phyloP scores from a whole-genome alignment of 2,888 invertebrate genomes.

The Congeria kusceri region DNA sequence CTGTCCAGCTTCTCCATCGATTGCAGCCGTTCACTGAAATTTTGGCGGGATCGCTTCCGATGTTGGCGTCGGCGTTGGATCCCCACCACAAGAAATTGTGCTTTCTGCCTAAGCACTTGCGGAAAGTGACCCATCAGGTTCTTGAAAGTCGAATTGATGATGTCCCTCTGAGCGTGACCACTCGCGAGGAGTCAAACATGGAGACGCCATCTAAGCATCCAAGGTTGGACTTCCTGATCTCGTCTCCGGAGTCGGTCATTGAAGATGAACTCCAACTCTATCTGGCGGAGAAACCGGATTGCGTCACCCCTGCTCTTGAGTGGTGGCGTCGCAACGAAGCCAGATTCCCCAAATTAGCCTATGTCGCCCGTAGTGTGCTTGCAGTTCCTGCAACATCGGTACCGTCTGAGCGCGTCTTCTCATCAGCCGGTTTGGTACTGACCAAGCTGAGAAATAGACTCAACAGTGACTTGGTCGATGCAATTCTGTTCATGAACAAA shows the following conservation, averaged over 20 bases:
- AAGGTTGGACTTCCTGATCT: background rate
- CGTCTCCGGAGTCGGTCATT: background rate
- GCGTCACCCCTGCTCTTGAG: background rate
- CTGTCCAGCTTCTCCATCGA: background rate
- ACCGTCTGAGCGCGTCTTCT: slow-evolving; percentile 8
- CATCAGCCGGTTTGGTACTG: slow-evolving; percentile 1
- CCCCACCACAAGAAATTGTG: background rate
- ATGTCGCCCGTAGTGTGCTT: slow-evolving; percentile 1
- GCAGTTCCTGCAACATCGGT: slow-evolving; percentile 10
- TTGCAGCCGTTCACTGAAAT: background rate
- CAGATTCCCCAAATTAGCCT: background rate
- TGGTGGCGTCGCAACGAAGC: slow-evolving; percentile 5
- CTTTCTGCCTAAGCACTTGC: background rate
- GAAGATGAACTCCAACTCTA: slow-evolving; percentile 4
- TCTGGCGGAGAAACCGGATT: background rate
- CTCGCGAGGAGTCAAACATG: background rate
- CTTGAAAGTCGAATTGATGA: background rate
- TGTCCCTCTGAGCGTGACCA: background rate
- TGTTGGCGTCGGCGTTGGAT: background rate
- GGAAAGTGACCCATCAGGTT: background rate
- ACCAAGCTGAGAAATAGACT: slow-evolving; percentile 10
- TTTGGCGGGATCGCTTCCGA: background rate
- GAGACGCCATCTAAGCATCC: slow-evolving; percentile 1
- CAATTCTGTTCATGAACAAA: slow-evolving; percentile 1
- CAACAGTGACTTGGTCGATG: slow-evolving; percentile 3